phyloP scores from a whole-genome alignment of 2,888 invertebrate species.

The Drosophila heteroneura region DNA sequence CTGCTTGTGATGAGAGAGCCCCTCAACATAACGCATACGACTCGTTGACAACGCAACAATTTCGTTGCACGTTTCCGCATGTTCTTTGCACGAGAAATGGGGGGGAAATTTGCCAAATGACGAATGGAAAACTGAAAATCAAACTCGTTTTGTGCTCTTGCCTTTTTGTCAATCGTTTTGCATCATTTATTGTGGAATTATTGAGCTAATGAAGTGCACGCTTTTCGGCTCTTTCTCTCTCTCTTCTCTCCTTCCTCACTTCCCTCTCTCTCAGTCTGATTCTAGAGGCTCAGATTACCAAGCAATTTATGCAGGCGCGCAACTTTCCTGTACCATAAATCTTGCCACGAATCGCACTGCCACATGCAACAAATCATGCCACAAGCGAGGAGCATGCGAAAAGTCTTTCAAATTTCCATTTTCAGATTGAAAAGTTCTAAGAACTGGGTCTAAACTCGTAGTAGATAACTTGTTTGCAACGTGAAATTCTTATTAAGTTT shows the following conservation, averaged over 20 bases:
- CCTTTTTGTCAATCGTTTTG: slow-evolving; percentile 65
- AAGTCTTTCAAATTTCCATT: neutral
- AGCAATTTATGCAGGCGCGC: slow-evolving; percentile 75
- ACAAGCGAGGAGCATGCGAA: slow-evolving; percentile 26
- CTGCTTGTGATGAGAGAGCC: slow-evolving; percentile 41
- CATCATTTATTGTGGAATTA: slow-evolving; percentile 75
- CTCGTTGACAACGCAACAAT: slow-evolving; percentile 53
- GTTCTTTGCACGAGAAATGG: slow-evolving; percentile 1
- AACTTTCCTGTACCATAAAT: slow-evolving; percentile 68
- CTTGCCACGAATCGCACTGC: slow-evolving; percentile 61
- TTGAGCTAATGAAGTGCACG: slow-evolving; percentile 78
- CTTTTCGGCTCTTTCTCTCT: slow-evolving; percentile 18
- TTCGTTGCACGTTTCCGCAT: slow-evolving; percentile 47
- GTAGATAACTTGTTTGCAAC: neutral
- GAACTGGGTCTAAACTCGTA: neutral
- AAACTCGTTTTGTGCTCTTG: slow-evolving; percentile 26
- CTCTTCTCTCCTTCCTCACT: neutral
- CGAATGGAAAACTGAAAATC: slow-evolving; percentile 27
- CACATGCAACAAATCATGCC: slow-evolving; percentile 71
- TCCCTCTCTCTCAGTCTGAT: slow-evolving; percentile 1
- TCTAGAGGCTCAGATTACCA: slow-evolving; percentile 59
- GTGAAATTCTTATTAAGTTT: neutral
- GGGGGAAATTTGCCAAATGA: slow-evolving; percentile 2
- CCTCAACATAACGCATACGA: slow-evolving; percentile 61
- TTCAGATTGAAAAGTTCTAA: neutral